Evolutionary conservation across 2,888 invertebrate genomes (phyloP), one percentile per base, ranked within the genome.

Genomic region (Latrodectus hesperus): DNA sequence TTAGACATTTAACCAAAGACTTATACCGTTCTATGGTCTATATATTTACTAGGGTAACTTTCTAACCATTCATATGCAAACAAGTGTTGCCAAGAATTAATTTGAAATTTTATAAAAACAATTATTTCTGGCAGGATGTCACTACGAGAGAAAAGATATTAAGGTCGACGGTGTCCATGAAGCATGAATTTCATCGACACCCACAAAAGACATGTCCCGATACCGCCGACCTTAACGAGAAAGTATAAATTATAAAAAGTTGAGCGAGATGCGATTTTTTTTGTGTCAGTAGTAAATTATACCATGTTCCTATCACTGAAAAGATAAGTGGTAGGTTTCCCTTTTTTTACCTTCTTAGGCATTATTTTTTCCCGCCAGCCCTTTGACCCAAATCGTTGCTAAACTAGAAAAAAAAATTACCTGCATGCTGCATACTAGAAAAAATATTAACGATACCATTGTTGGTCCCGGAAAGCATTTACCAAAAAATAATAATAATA

Each of bases 231-330:
- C 71, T 26, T 52, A 83, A 71, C 60, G 72, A 84, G 84, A 67
- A 26, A n/a, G 60, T 68, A 83, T 76, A 83, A 84, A 72, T 75
- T 71, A 75, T 74, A 76, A 70, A 76, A 70, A 74, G 26, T 77
- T 68, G 70, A 74, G 60, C 75, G 78, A 79, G 68, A 55, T 55
- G 49, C 67, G 74, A 79, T 84, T 79, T 53, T 79, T 53, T 79
- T 55, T 84, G 70, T 75, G 84, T 84, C 79, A 84, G 79, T 68
- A 74, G 74, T 84, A 84, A 84, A 84, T 84, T 79, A 84, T 74
- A 79, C 74, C 74, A 79, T 79, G 79, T 79, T 79, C 68, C 79
- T 74, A 79, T 70, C 79, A 84, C 22, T 79, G 84, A 84, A 84
- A 84, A 84, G 84, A 84, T 84, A 84, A 84, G 74, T 84, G 72